phyloP scores from a whole-genome alignment of 2,888 invertebrate species.

The Sinodicranocentrus sp. region DNA sequence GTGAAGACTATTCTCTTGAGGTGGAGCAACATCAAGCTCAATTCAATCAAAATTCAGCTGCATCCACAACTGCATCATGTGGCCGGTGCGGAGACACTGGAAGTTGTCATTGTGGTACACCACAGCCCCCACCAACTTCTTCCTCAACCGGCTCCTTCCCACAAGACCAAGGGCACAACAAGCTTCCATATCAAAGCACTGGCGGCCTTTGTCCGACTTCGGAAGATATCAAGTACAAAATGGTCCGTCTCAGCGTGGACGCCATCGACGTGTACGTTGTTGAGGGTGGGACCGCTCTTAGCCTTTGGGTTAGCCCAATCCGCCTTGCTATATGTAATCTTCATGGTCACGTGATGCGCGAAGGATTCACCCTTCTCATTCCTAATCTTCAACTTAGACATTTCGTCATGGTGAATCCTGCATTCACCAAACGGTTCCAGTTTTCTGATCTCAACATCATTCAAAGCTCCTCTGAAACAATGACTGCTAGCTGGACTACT shows the following conservation, averaged over 20 bases:
- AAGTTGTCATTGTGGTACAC: conserved; percentile 20
- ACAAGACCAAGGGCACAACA: neutral
- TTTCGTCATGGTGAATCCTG: conserved; percentile 80
- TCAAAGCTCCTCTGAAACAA: conserved; percentile 76
- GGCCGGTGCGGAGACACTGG: conserved; percentile 34
- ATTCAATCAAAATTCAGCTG: neutral
- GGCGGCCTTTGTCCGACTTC: conserved; percentile 84
- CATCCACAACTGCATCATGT: conserved; percentile 35
- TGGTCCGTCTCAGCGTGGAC: conserved; percentile 93
- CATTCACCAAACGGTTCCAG: conserved; percentile 76
- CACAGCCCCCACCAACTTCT: conserved; percentile 42
- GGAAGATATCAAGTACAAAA: conserved; percentile 94
- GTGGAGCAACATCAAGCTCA: neutral
- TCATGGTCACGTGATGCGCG: conserved; percentile 94
- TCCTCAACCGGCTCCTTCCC: conserved; percentile 44
- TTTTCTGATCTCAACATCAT: conserved; percentile 76
- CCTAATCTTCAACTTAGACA: conserved; percentile 86
- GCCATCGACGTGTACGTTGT: conserved; percentile 94
- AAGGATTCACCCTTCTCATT: conserved; percentile 91
- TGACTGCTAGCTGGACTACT: conserved; percentile 76
- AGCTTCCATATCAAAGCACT: neutral
- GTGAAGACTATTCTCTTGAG: conserved; percentile 78
- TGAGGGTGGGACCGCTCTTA: conserved; percentile 92
- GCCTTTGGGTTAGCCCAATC: conserved; percentile 90
- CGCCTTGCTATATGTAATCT: conserved; percentile 94